Evolutionary conservation across 2,113 vertebrate species (phyloP).

Genomic region (Corythornis vintsioides): DNA sequence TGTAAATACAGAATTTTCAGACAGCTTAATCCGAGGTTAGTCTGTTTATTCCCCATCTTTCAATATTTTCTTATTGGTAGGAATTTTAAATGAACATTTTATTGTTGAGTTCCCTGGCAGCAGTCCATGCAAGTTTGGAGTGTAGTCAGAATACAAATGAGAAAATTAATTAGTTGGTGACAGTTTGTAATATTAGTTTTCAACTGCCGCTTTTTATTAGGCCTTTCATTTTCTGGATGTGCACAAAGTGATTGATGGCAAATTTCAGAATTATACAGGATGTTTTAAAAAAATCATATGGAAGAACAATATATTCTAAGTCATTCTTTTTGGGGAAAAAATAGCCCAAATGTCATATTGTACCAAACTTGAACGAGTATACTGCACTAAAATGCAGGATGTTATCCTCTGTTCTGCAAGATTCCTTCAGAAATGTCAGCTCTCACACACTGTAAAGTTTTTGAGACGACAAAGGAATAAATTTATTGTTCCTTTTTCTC

Average conservation of each 20-base stretch:
- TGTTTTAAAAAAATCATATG: not conserved
- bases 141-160: not conserved
- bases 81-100: not conserved
- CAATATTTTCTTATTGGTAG: conserved; percentile 8
- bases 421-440: not conserved
- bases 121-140: not conserved
- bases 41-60: not conserved
- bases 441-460: not conserved
- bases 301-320: not conserved
- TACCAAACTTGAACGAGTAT: not conserved
- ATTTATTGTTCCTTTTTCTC: not conserved
- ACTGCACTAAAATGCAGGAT: not conserved
- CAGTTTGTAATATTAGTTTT: conserved; percentile 26
- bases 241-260: not conserved
- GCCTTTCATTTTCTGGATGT: not conserved
- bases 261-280: not conserved
- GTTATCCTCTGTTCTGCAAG: not conserved
- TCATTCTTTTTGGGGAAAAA: not conserved
- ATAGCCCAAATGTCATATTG: not conserved
- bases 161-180: conserved; percentile 46
- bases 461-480: not conserved
- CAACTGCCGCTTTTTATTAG: conserved; percentile 14
- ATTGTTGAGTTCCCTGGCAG: not conserved
- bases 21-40: not conserved
- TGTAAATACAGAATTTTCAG: not conserved